Base-by-base conservation (phyloP, 2,888 invertebrate genomes). In the Aspidiotus destructor region DNA sequence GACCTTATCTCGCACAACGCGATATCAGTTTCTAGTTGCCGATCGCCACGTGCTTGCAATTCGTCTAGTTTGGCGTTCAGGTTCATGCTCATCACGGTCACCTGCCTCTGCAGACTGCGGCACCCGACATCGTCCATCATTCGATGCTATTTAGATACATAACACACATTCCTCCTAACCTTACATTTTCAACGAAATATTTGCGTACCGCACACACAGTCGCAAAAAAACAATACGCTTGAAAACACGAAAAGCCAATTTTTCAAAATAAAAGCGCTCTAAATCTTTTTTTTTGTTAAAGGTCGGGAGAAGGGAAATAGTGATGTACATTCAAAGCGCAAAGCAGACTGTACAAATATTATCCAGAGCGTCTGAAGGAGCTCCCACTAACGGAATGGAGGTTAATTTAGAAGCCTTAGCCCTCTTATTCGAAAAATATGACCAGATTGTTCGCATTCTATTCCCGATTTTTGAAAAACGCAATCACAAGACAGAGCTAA, bases 1-100 rank as follows among this genome's bases (percentile, higher is more conserved):
- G 88, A 87, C 76, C 92, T 86, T 79, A 93, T 93, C 82, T 92
- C 92, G 82, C 90, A 91, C 78, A 93, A 87, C 76, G 92, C 92
- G 79, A 92, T 91, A 79, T 91, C 91, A 75, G 92, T 92, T 83
- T 92, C 92, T 79, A 91, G 84, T 82, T 92, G 90, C 76, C 91
- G 87, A 82, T 71, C 92, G 75, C 81, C 81, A 77, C 86, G 85
- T 77, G 92, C 90, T 81, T 92, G 92, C 81, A 93, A 86, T 83
- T 92, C 91, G 82, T 93, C 92, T 84, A 93, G 85, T 84, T 92
- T 92, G 77, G 90, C 88, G 81, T 88, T 86, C 82, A 93, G 86
- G 85, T 92, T 92, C 89, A 91, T 91, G 83, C 92, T 92, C 93
- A 93, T 93, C 84, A 92, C 91, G 86, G 90, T 88, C 86, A 93